Conservation (phyloP, 1,140 invertebrate genomes). For the Littorina saxatilis region DNA sequence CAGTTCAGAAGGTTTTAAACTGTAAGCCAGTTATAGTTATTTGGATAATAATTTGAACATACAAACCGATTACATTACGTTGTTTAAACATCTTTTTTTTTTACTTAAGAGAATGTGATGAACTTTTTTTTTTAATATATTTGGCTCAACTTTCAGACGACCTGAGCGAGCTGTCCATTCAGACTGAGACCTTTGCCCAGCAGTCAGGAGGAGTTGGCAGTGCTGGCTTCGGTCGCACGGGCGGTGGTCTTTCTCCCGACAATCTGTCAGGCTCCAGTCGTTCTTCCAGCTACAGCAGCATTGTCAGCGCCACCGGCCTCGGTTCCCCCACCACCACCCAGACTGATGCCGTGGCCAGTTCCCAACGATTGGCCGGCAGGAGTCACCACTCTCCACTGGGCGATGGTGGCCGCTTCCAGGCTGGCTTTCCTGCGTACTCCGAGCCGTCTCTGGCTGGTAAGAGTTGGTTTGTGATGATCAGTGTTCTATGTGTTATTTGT, state of each 20-base stretch:
- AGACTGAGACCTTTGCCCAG: constrained; percentile 71
- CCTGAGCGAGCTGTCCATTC: constrained; percentile 69
- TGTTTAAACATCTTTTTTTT: no score
- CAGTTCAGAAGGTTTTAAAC: no score
- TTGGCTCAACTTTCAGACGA: constrained; percentile 67
- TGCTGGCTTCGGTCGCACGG: constrained; percentile 16
- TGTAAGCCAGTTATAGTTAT: no score
- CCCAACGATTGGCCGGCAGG: constrained; percentile 28
- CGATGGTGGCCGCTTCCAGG: constrained; percentile 46
- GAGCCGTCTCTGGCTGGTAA: constrained; percentile 51
- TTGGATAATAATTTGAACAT: no score
- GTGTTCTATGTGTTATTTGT: no score
- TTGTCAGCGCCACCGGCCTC: constrained; percentile 65
- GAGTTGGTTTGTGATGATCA: no score
- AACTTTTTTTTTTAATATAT: no score
- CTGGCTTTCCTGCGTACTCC: constrained; percentile 54
- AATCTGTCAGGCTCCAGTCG: constrained; percentile 58
- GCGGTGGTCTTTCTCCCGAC: constrained; percentile 48
- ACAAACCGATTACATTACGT: no score
- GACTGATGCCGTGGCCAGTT: background rate
- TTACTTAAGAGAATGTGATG: no score
- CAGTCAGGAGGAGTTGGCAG: constrained; percentile 43
- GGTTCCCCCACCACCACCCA: constrained; percentile 18
- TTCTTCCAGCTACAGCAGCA: constrained; percentile 70
- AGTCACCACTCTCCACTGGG: constrained; percentile 7